Evolutionary conservation across 2,113 vertebrate species (phyloP).

Genomic region (Psilopsiagon aymara): DNA sequence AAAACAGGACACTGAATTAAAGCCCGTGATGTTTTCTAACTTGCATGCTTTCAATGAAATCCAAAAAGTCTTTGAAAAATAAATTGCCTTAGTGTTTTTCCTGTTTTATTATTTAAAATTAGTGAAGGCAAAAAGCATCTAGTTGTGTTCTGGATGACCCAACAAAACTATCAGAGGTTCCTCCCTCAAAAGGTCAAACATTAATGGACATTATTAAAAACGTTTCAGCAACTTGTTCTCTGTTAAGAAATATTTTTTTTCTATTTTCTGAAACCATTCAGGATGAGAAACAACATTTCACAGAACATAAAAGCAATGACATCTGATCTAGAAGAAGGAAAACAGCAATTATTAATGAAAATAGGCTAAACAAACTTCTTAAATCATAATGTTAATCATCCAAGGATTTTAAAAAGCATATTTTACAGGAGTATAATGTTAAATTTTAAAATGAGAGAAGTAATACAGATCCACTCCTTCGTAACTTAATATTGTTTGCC

Average conservation of each 20-base stretch:
- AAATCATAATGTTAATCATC: neutral
- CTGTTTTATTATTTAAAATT: neutral
- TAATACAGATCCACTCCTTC: neutral
- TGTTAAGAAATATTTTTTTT: neutral
- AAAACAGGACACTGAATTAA: neutral
- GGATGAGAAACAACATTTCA: neutral
- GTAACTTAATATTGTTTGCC: neutral
- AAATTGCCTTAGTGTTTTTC: neutral
- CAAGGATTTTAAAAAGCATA: neutral
- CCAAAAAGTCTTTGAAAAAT: neutral
- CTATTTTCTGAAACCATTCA: neutral
- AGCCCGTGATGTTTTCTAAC: neutral
- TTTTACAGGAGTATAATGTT: neutral
- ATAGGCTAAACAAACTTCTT: neutral
- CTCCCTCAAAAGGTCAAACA: neutral
- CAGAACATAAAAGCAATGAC: neutral
- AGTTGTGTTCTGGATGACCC: neutral
- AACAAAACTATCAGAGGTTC: neutral
- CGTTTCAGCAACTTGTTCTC: neutral
- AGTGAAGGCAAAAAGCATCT: neutral
- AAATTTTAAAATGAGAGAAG: neutral
- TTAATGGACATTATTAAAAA: neutral
- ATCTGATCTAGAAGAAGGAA: neutral
- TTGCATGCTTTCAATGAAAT: neutral
- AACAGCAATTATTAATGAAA: neutral